phyloP scores from a whole-genome alignment of 2,888 invertebrate genomes.

The Folsomia manolachei region DNA sequence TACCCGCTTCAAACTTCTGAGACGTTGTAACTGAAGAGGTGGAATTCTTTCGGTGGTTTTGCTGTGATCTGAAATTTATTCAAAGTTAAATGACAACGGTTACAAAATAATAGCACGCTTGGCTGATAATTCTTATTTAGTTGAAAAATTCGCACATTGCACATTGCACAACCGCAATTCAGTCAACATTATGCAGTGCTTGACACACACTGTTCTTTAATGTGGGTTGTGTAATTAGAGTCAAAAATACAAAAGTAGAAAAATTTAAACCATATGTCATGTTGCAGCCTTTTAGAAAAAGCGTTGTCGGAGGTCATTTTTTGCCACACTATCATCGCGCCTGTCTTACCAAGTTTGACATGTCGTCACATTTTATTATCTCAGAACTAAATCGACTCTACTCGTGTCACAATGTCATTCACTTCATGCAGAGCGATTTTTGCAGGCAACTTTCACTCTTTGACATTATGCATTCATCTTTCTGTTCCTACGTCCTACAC shows the following conservation, averaged over 20 bases:
- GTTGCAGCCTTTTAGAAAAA: no score
- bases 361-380: not conserved
- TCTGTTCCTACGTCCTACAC: not conserved
- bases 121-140: no score
- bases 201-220: not conserved
- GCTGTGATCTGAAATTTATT: not conserved
- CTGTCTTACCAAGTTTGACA: no score
- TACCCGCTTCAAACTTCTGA: not conserved
- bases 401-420: not conserved
- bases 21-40: conserved; percentile 5
- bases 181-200: not conserved
- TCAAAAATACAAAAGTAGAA: no score
- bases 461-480: no score
- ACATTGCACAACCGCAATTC: not conserved
- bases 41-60: not conserved
- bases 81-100: no score
- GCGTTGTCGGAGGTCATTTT: no score
- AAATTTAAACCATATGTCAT: no score
- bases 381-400: not conserved
- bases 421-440: not conserved
- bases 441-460: not conserved
- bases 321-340: not conserved
- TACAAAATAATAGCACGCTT: no score
- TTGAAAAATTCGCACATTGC: not conserved
- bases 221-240: not conserved